Evolutionary conservation across 2,888 invertebrate genomes (phyloP).

Genomic region (Diloba caeruleocephala): DNA sequence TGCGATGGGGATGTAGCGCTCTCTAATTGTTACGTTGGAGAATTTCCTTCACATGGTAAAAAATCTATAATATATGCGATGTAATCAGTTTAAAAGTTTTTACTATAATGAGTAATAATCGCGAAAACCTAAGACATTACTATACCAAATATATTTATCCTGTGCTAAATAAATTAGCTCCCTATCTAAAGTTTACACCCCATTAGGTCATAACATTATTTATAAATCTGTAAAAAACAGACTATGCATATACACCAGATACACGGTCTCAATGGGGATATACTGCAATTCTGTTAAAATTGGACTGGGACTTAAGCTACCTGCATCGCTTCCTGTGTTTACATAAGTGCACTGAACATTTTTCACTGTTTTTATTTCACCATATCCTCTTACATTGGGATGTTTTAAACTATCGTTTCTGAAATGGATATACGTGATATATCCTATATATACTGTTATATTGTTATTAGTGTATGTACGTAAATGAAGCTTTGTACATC

Average conservation of each 20-base stretch:
- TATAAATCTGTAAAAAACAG: conserved; percentile 8
- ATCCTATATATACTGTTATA: no score
- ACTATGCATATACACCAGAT: conserved; percentile 44
- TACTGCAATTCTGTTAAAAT: conserved; percentile 54
- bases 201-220: conserved; percentile 12
- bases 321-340: conserved; percentile 29
- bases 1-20: no score
- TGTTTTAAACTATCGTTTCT: conserved; percentile 1
- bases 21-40: no score
- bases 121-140: no score
- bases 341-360: conserved; percentile 31
- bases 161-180: no score
- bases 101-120: no score
- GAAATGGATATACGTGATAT: no score
- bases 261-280: conserved; percentile 48
- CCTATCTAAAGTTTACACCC: no score
- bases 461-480: background rate
- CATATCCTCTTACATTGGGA: background rate
- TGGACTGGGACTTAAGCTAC: conserved; percentile 61
- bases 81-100: no score
- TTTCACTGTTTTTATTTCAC: conserved; percentile 4
- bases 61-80: no score
- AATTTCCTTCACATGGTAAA: no score
- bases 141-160: no score
- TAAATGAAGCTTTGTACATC: background rate